These are phyloP conservation scores for Marcusenius ussheri DNA, from an alignment of 2,113 vertebrate genomes.

Conservation along the genomic window DNA sequence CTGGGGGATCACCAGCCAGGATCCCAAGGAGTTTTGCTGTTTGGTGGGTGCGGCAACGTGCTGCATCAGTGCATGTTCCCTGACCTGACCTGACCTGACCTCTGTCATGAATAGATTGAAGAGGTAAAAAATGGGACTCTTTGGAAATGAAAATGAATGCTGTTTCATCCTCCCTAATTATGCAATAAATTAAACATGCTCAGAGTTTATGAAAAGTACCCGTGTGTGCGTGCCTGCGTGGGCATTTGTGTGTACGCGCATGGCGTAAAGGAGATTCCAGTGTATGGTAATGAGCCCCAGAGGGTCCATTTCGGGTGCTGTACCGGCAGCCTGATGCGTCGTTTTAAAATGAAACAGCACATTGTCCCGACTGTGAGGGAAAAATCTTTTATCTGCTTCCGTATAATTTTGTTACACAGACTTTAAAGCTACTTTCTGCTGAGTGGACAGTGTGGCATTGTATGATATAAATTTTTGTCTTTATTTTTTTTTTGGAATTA, in stretches of 20 bases:
- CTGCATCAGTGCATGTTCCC: no score
- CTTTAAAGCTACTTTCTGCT: not conserved
- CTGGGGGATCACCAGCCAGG: no score
- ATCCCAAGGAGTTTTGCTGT: no score
- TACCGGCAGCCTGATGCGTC: not conserved
- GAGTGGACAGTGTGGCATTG: not conserved
- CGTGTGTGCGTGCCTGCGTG: no score
- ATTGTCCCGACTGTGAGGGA: not conserved
- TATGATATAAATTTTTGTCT: not conserved
- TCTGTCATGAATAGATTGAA: not conserved
- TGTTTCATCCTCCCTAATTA: constrained; percentile 8
- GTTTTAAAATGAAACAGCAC: not conserved
- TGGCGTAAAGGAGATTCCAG: no score
- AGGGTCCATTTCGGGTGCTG: not conserved
- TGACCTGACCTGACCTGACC: no score
- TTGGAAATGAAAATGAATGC: constrained; percentile 3
- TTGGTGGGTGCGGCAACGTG: no score
- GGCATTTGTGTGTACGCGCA: no score
- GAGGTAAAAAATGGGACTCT: not conserved
- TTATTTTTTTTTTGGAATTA: not conserved
- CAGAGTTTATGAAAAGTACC: no score
- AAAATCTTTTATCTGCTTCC: not conserved
- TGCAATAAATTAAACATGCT: not conserved
- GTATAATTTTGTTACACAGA: not conserved
- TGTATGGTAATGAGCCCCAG: not conserved